Base-by-base conservation (phyloP, 2,888 invertebrate species). In the Platycnemis pennipes region DNA sequence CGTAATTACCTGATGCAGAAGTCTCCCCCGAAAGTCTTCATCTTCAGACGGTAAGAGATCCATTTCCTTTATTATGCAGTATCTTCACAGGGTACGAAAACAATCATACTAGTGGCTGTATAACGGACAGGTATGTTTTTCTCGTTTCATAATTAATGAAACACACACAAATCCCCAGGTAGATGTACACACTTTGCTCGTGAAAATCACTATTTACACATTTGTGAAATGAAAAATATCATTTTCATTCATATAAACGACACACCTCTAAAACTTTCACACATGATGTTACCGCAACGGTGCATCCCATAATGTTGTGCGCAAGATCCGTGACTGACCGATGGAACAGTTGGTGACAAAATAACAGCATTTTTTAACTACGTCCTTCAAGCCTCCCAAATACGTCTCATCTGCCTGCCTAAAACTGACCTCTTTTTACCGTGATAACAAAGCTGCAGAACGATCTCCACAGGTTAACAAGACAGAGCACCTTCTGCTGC, bases 1-100 rank as follows among this genome's bases (percentile, higher is more conserved):
- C n/a, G n/a, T n/a, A 37, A 94, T 94, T 96, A 98, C 98, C 97
- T 98, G 98, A 95, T 98, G 98, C 94, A 98, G 96, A 94, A 98
- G 96, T 94, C 98, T 97, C 8, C 98, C 98, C 95, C 98, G 98
- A 96, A 98, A 98, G 96, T 98, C 97, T 96, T 98, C 98, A 95
- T 98, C 98, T 95, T 98, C 98, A n/a, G 98, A 98, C n/a, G 98
- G n/a, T 91, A 91, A 91, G 26, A 22, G 91, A 22, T 91, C 91
- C 91, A 91, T 91, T 69, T 44, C 91, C 26, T 42, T 42, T n/a
- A 91, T 42, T 44, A 42, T 4, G 69, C 19, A 44, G 37, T 26
- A 44, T 44, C 69, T 44, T 91, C 53, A 53, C 77, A 4, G n/a
- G 77, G 5, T 37, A 77, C 2, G 13, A 37, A 16, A 77, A 77